phyloP scores from a whole-genome alignment of 2,888 invertebrate genomes.

The Piscicola geometra region DNA sequence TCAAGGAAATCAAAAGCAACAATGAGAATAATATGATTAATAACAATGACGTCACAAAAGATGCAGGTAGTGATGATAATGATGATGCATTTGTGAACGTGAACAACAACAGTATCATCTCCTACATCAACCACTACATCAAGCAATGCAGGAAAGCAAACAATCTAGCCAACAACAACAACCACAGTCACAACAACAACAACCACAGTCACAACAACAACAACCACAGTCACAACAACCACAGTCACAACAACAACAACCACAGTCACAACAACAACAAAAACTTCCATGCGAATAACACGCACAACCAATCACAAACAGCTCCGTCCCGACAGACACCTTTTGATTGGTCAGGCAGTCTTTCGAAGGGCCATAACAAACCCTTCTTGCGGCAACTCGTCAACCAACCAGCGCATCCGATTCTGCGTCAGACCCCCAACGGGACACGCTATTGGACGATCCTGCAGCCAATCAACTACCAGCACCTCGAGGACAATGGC shows the following conservation, averaged over 20 bases:
- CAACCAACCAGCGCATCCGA: constrained; percentile 10
- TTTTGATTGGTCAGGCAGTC: no score
- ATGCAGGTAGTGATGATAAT: no score
- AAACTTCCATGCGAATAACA: no score
- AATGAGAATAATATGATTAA: no score
- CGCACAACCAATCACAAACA: no score
- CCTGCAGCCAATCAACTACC: constrained; percentile 17
- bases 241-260: neutral
- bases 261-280: neutral
- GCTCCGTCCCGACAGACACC: no score
- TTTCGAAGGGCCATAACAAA: neutral
- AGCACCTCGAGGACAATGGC: constrained; percentile 19
- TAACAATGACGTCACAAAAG: no score
- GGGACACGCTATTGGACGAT: constrained; percentile 30
- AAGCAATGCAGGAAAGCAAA: neutral
- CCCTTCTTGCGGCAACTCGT: neutral
- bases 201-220: neutral
- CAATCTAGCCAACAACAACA: neutral
- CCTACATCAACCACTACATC: neutral
- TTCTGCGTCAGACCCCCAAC: neutral
- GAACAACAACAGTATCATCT: neutral
- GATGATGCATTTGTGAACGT: neutral
- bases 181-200: neutral
- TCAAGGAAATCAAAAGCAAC: no score
- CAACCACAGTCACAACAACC: neutral